Evolutionary conservation across 1,140 invertebrate species (phyloP), one percentile per base, ranked within the genome.

Genomic region (Helicoverpa zea): DNA sequence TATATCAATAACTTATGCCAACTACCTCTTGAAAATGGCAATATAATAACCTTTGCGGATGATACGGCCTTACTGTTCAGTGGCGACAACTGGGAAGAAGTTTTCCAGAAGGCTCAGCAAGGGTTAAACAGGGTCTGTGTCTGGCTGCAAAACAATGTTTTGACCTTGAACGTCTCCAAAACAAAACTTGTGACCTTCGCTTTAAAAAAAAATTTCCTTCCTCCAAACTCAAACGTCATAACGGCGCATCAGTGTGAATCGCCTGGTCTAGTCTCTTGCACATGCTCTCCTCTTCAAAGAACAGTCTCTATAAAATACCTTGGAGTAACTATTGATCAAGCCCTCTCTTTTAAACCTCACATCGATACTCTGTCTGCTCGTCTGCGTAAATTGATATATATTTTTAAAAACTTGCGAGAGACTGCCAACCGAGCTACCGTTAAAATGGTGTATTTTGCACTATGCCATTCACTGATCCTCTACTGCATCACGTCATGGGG

Each of bases 111-210:
- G 30, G 30, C 30, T 68, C 81, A 70, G 16, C 2, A n/a, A 59
- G 1, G 10, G 30, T 35, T 30, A 0, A 52, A 29, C 10, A 54
- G 13, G 52, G 4, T 35, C 30, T 35, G 30, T 35, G 30, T 35
- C 4, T 85, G 79, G 84, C 74, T 87, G 5, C n/a, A 64, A 14
- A 7, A 64, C 5, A 85, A 85, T 35, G 7, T 64, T 1, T 49
- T 86, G n/a, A 81, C 84, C 3, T 18, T 87, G n/a, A 87, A 87
- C 47, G 35, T 66, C 9, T 43, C n/a, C 5, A 86, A 87, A 82
- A 83, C 83, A 63, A 47, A 64, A 47, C 43, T 43, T 9, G 1
- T 64, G 3, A 16, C 54, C 16, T 56, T 56, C n/a, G 7, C 14
- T 5, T 16, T n/a, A 1, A n/a, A 16, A 9, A 56, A 56, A 9